Conservation (phyloP, 2,888 invertebrate species). For the Caenorhabditis macrosperma region DNA sequence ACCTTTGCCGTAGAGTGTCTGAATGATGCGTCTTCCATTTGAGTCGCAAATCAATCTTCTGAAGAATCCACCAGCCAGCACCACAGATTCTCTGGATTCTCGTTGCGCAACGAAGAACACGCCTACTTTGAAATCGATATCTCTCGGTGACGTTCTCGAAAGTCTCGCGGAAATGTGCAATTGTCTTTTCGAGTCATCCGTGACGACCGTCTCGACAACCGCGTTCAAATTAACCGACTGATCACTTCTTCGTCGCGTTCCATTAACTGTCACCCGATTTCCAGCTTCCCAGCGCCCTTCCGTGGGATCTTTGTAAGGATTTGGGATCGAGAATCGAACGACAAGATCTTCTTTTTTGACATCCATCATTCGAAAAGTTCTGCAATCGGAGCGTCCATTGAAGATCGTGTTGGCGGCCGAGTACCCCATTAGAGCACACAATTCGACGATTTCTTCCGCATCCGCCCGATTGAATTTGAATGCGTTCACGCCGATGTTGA, state of each 20-base stretch:
- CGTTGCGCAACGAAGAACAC: slow-evolving; percentile 14
- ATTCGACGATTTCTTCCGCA: slow-evolving; percentile 6
- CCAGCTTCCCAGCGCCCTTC: slow-evolving; percentile 6
- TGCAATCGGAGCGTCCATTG: slow-evolving; percentile 26
- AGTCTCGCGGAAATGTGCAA: slow-evolving; percentile 9
- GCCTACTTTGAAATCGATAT: not conserved
- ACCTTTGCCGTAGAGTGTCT: slow-evolving; percentile 22
- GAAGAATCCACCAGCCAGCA: slow-evolving; percentile 7
- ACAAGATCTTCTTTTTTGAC: not conserved
- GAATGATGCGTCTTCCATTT: slow-evolving; percentile 22
- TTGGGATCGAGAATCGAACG: slow-evolving; percentile 14
- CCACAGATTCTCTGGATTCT: not conserved
- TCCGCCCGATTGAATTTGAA: not conserved
- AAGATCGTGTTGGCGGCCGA: slow-evolving; percentile 31
- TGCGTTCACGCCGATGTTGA: slow-evolving; percentile 6
- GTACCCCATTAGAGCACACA: slow-evolving; percentile 30
- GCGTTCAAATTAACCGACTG: not conserved
- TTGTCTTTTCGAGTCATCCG: not conserved
- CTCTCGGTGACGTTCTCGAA: not conserved
- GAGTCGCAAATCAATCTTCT: not conserved
- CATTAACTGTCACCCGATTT: not conserved
- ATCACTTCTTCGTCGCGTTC: not conserved
- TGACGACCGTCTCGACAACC: slow-evolving; percentile 13
- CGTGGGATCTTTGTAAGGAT: slow-evolving; percentile 17
- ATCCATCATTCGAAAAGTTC: slow-evolving; percentile 11